A percentile compares a stretch with the other conserved stretches of the same genome.
Conservation (phyloP, 1,140 invertebrate species). For the Temnothorax longispinosus region DNA sequence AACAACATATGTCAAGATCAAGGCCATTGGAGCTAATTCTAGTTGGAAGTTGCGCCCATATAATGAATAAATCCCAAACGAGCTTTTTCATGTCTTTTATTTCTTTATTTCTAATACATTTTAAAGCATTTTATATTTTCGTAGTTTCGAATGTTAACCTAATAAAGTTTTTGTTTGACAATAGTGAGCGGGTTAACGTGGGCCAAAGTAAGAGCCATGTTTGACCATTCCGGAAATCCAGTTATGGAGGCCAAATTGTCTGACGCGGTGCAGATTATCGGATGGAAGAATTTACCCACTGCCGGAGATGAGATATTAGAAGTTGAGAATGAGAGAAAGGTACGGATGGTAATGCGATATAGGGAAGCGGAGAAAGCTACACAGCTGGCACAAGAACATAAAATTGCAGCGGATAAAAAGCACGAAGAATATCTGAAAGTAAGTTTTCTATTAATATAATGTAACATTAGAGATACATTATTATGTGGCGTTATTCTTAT, state of each 20-base stretch:
- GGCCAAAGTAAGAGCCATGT: slow-evolving; percentile 95
- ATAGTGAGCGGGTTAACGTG: slow-evolving; percentile 92
- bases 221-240: slow-evolving; percentile 91
- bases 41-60: too few relatives aligned
- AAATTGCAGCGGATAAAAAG: slow-evolving; percentile 89
- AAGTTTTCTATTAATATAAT: slow-evolving; percentile 35
- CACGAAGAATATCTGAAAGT: slow-evolving; percentile 88
- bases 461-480: too few relatives aligned
- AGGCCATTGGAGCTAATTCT: too few relatives aligned
- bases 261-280: slow-evolving; percentile 94
- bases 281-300: slow-evolving; percentile 94
- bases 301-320: slow-evolving; percentile 95
- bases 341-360: slow-evolving; percentile 89
- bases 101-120: not conserved
- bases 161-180: slow-evolving; percentile 21
- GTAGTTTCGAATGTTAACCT: slow-evolving; percentile 16
- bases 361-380: slow-evolving; percentile 87
- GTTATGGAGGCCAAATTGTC: slow-evolving; percentile 91
- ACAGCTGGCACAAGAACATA: slow-evolving; percentile 88
- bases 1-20: too few relatives aligned
- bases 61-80: not conserved
- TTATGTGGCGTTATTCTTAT: not conserved
- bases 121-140: not conserved
- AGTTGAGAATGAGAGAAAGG: slow-evolving; percentile 92
- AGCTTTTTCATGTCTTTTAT: not conserved